Conservation (phyloP, 2,113 vertebrate species). For the Leptosomus discolor region DNA sequence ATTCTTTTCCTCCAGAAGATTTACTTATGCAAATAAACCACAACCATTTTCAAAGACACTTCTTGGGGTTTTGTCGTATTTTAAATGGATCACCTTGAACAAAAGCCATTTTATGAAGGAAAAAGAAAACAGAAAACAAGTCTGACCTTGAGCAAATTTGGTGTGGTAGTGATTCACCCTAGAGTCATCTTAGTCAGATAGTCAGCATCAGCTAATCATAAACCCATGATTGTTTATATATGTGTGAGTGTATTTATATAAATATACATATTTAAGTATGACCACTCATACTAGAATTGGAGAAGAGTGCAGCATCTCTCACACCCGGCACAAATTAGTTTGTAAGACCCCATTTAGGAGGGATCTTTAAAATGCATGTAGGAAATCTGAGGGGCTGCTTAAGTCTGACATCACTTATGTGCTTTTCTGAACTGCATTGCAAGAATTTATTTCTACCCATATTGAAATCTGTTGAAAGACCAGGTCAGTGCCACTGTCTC, state of each 20-base stretch:
- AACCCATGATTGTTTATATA: constrained; percentile 52
- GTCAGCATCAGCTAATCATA: constrained; percentile 68
- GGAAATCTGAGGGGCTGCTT: not conserved
- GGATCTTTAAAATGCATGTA: not conserved
- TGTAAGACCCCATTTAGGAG: not conserved
- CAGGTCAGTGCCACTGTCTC: not conserved
- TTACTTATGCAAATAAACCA: constrained; percentile 10
- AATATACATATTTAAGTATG: constrained; percentile 20
- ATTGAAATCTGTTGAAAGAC: not conserved
- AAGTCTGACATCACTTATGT: not conserved
- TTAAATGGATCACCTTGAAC: not conserved
- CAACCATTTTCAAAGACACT: not conserved
- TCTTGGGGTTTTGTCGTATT: not conserved
- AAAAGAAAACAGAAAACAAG: constrained; percentile 37
- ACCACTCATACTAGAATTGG: constrained; percentile 40
- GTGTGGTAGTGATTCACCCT: constrained; percentile 66
- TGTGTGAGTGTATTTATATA: constrained; percentile 5
- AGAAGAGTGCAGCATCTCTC: constrained; percentile 16
- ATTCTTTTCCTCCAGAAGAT: constrained; percentile 1
- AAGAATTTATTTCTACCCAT: not conserved
- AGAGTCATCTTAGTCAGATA: constrained; percentile 63
- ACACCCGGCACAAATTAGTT: not conserved
- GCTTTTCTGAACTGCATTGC: not conserved
- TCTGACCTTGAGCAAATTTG: constrained; percentile 33
- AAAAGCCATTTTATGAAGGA: not conserved